Evolutionary conservation across 1,140 invertebrate genomes (phyloP).

Genomic region (Heliconius hewitsoni): DNA sequence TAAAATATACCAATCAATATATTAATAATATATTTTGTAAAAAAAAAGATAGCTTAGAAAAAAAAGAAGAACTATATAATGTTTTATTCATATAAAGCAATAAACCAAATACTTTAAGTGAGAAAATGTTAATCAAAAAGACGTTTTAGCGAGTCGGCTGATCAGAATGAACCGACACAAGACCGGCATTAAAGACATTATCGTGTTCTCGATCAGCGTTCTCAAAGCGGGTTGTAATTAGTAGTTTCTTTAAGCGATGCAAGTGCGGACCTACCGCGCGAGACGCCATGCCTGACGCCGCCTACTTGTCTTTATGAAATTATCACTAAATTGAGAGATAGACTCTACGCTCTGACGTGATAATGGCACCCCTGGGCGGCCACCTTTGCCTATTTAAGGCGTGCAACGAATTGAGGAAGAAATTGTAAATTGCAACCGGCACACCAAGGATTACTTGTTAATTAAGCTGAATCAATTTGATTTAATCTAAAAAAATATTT

Average conservation of each 20-base stretch:
- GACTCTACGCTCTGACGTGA: conserved; percentile 59
- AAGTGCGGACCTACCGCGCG: conserved; percentile 66
- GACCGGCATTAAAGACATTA: conserved; percentile 70
- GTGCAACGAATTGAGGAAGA: conserved; percentile 36
- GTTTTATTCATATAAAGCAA: not conserved
- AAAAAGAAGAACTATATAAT: not conserved
- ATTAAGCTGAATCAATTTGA: conserved; percentile 12
- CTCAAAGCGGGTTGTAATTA: conserved; percentile 72
- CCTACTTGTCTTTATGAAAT: conserved; percentile 69
- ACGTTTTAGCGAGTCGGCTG: conserved; percentile 52
- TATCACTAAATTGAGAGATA: conserved; percentile 76
- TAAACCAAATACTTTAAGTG: conserved; percentile 16
- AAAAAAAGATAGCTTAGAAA: no score
- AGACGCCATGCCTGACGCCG: conserved; percentile 48
- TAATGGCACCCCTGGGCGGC: conserved; percentile 55
- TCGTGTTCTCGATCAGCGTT: conserved; percentile 74
- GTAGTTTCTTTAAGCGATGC: conserved; percentile 62
- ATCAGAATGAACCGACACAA: conserved; percentile 58
- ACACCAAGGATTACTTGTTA: conserved; percentile 21
- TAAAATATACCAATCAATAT: not conserved
- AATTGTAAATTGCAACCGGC: conserved; percentile 30
- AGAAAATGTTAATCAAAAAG: conserved; percentile 39
- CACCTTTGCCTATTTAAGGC: conserved; percentile 50
- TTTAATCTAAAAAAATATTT: conserved; percentile 22
- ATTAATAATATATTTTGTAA: not conserved